Evolutionary conservation across 2,113 vertebrate genomes (phyloP).

Genomic region (Apteryx owenii): DNA sequence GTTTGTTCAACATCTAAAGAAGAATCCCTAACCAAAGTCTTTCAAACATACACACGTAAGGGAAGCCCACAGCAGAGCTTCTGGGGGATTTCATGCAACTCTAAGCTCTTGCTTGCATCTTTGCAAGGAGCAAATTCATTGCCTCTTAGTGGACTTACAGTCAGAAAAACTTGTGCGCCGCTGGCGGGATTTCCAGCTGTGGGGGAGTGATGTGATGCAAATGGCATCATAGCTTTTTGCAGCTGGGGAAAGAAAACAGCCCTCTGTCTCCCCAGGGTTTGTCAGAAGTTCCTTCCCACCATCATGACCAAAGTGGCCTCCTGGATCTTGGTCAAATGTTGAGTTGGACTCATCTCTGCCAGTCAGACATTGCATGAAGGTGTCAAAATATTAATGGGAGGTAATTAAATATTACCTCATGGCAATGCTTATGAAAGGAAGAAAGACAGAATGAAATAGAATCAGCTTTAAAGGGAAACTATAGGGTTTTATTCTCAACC

Average conservation of each 20-base stretch:
- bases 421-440: neutral
- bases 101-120: neutral
- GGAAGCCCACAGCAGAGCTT: neutral
- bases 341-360: neutral
- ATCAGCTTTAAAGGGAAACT: neutral
- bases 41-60: accelerated
- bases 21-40: accelerated
- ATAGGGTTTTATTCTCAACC: neutral
- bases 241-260: neutral
- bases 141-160: neutral
- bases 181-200: neutral
- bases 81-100: neutral
- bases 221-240: neutral
- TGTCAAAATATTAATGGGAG: neutral
- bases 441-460: neutral
- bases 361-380: neutral
- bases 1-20: too few species aligned
- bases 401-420: neutral
- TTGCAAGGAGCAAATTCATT: neutral
- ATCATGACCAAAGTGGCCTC: neutral
- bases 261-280: neutral
- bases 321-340: neutral
- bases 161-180: neutral
- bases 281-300: neutral
- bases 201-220: neutral